These are phyloP conservation scores for Proterorhinus semilunaris DNA, from an alignment of 2,113 vertebrate genomes.

Conservation along the genomic window DNA sequence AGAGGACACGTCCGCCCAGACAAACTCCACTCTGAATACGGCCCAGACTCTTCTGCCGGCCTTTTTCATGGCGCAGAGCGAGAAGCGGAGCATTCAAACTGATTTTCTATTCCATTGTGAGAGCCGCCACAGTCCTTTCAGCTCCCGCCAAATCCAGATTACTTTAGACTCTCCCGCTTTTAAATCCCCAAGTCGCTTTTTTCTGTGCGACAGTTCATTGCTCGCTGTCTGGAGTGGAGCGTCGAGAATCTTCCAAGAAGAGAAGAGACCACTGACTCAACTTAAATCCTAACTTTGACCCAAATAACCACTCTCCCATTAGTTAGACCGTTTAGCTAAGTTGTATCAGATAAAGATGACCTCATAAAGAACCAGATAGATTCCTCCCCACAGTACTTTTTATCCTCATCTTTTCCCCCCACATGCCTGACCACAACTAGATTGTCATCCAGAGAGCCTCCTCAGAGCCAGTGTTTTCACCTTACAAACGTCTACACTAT, in stretches of 20 bases:
- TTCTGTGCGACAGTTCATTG: slow-evolving; percentile 51
- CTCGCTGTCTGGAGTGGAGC: slow-evolving; percentile 55
- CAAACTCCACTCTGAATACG: no score
- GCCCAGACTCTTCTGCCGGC: not conserved
- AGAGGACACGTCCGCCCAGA: no score
- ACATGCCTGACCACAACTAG: no score
- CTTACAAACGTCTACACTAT: no score
- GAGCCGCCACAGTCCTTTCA: slow-evolving; percentile 6
- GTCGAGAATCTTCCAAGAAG: not conserved
- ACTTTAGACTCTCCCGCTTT: slow-evolving; percentile 29
- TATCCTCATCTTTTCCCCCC: no score
- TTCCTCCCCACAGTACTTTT: no score
- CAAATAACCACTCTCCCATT: slow-evolving; percentile 30
- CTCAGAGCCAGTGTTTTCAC: no score
- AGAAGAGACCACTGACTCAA: not conserved
- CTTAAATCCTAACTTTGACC: slow-evolving; percentile 17
- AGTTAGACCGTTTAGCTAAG: slow-evolving; percentile 26
- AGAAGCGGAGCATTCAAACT: not conserved
- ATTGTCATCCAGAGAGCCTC: no score
- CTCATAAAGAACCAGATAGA: no score
- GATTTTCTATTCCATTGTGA: not conserved
- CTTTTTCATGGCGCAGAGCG: not conserved
- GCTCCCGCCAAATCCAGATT: slow-evolving; percentile 32
- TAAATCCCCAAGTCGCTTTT: slow-evolving; percentile 49
- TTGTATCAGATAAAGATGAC: no score